These are phyloP conservation scores for Lepisosteus osseus DNA, from an alignment of 2,113 vertebrate genomes.

Conservation along the genomic window DNA sequence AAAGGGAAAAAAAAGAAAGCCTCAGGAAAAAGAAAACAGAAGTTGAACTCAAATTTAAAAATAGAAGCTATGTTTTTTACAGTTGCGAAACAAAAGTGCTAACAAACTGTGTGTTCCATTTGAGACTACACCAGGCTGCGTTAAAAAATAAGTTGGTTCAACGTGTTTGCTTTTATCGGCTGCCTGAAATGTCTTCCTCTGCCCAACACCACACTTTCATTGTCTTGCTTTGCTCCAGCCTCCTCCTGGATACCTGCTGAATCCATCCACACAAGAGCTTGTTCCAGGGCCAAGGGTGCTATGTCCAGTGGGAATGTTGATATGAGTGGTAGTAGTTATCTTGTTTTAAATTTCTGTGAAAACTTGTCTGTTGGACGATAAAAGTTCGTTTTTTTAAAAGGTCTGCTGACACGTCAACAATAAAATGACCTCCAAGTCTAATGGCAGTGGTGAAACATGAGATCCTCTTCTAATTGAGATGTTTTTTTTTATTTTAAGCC, in stretches of 20 bases:
- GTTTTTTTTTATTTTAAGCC: slow-evolving; percentile 72
- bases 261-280: slow-evolving; percentile 30
- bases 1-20: slow-evolving; percentile 10
- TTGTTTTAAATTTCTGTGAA: slow-evolving; percentile 34
- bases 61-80: slow-evolving; percentile 14
- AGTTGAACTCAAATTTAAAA: slow-evolving; percentile 13
- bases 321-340: slow-evolving; percentile 54
- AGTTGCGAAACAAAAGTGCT: slow-evolving; percentile 22
- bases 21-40: slow-evolving; percentile 15
- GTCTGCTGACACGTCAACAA: slow-evolving; percentile 59
- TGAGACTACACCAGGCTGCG: neutral
- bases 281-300: slow-evolving; percentile 43
- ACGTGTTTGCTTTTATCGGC: slow-evolving; percentile 37
- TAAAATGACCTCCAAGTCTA: slow-evolving; percentile 63
- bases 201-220: slow-evolving; percentile 32
- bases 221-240: slow-evolving; percentile 38
- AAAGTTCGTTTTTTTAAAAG: slow-evolving; percentile 51
- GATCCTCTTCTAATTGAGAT: slow-evolving; percentile 68
- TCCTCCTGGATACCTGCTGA: slow-evolving; percentile 23
- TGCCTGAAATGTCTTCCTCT: slow-evolving; percentile 40
- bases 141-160: slow-evolving; percentile 10
- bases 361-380: slow-evolving; percentile 20
- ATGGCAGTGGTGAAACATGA: slow-evolving; percentile 89
- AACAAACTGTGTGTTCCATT: neutral
- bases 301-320: slow-evolving; percentile 64